These are phyloP conservation scores for Pangasius larnaudii DNA, from an alignment of 2,797 vertebrate species.

Conservation along the genomic window DNA sequence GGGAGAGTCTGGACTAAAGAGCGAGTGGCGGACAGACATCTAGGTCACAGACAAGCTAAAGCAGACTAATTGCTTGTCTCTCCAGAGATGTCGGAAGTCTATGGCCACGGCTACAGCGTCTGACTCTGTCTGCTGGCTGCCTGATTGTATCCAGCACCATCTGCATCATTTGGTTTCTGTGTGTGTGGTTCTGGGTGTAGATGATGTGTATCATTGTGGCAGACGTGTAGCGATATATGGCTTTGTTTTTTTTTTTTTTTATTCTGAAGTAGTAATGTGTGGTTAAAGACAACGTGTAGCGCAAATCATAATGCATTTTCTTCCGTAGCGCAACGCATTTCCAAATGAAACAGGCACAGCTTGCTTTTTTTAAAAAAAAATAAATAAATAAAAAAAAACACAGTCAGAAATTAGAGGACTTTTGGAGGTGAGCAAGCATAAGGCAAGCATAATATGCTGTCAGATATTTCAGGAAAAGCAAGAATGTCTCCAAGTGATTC, in stretches of 20 bases:
- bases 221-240: too few species aligned
- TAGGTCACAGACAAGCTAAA: conserved; percentile 67
- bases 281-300: neutral
- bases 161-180: neutral
- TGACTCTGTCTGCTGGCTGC: conserved; percentile 37
- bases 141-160: conserved; percentile 24
- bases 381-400: too few species aligned
- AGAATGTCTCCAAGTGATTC: too few species aligned
- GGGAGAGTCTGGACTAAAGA: conserved; percentile 53
- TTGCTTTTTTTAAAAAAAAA: neutral
- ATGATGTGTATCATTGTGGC: neutral
- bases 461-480: too few species aligned
- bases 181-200: neutral
- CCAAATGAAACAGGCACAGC: neutral
- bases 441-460: neutral
- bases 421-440: too few species aligned
- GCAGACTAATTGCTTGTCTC: conserved; percentile 60
- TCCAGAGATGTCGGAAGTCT: conserved; percentile 48
- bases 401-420: too few species aligned
- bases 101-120: conserved; percentile 37
- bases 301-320: too few species aligned
- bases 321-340: neutral
- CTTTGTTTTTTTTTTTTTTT: neutral
- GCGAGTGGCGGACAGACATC: conserved; percentile 60
- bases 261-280: neutral